A percentile compares a stretch with the other conserved stretches of the same genome.
Conservation (phyloP, 2,797 vertebrate genomes). For the Peromyscus nudipes region DNA sequence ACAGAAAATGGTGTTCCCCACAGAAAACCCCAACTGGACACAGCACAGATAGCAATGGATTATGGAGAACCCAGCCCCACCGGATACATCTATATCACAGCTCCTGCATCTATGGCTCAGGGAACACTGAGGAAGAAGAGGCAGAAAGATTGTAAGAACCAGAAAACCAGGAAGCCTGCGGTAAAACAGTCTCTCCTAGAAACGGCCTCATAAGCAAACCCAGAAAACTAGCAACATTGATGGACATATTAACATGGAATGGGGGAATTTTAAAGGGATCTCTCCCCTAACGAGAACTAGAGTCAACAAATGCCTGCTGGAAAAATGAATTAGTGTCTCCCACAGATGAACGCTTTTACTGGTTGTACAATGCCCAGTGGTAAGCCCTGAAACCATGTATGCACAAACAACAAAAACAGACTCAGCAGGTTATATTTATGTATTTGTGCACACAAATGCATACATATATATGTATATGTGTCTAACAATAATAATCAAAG, state of each 20-base stretch:
- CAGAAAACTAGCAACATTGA: background rate
- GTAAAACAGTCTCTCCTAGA: background rate
- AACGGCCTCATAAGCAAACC: background rate
- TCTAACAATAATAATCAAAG: background rate
- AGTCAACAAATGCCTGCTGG: background rate
- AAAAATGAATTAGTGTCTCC: background rate
- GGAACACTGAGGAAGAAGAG: background rate
- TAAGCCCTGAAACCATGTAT: background rate
- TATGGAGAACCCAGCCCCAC: background rate
- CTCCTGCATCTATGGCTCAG: background rate
- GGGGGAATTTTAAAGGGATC: background rate
- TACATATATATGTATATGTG: background rate
- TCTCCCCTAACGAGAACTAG: background rate
- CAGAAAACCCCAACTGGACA: background rate
- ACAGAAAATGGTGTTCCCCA: background rate
- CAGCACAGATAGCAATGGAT: background rate
- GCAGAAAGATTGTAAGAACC: background rate
- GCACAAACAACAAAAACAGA: background rate
- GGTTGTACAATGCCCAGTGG: background rate
- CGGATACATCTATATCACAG: background rate
- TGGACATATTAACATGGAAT: background rate
- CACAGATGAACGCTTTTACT: background rate
- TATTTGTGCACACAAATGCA: background rate
- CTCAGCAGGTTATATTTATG: background rate
- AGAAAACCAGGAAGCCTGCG: background rate